A percentile compares a stretch with the other conserved stretches of the same genome.
These are phyloP conservation scores for Megaceryle torquata DNA, from an alignment of 2,113 vertebrate genomes.

Conservation along the genomic window DNA sequence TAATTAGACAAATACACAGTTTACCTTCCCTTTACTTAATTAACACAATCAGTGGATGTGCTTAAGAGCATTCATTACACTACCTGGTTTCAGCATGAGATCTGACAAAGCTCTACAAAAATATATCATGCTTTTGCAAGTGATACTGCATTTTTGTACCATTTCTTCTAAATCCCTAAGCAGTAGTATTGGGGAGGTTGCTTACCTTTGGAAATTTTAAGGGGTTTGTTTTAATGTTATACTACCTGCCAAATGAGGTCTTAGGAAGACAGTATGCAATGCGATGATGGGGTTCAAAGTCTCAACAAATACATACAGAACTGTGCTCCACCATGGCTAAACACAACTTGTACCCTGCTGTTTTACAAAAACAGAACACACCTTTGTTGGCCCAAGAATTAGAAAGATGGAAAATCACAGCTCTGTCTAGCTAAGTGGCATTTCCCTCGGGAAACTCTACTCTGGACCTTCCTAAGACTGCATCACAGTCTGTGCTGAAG, in stretches of 20 bases:
- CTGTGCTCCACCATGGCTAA: neutral
- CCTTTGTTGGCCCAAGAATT: neutral
- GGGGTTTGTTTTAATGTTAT: neutral
- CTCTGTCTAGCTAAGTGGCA: neutral
- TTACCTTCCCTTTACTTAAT: neutral
- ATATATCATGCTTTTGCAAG: neutral
- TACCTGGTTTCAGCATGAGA: neutral
- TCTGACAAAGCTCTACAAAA: neutral
- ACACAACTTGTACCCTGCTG: neutral
- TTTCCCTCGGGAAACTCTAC: neutral
- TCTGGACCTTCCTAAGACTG: neutral
- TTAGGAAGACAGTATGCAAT: neutral
- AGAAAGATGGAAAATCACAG: neutral
- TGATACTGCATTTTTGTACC: neutral
- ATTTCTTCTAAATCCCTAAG: neutral
- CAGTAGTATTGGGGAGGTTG: fast-evolving
- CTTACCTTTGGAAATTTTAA: neutral
- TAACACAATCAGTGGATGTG: neutral
- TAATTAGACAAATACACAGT: neutral
- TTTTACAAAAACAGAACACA: neutral
- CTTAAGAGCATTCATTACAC: neutral
- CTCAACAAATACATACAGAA: neutral
- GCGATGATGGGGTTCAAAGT: neutral
- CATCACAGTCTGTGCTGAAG: neutral
- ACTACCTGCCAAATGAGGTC: neutral